phyloP scores from a whole-genome alignment of 2,888 invertebrate genomes.

The Hyppa rectilinea region DNA sequence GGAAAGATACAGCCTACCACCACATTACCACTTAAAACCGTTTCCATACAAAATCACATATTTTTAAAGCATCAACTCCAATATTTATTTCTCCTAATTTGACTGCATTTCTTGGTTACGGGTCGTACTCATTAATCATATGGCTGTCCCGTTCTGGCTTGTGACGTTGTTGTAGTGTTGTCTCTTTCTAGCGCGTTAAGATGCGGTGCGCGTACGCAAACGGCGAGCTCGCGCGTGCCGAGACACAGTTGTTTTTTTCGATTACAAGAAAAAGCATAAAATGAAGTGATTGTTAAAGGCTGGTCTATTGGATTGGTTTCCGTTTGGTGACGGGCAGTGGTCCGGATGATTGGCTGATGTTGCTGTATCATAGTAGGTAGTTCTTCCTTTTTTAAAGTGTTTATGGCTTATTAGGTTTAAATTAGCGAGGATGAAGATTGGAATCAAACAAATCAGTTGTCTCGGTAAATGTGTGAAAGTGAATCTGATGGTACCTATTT shows the following conservation, averaged over 20 bases:
- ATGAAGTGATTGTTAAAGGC: constrained; percentile 78
- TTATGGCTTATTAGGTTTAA: background rate
- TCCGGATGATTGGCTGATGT: constrained; percentile 37
- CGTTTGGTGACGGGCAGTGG: constrained; percentile 64
- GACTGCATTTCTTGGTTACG: constrained; percentile 85
- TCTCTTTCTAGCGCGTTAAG: constrained; percentile 78
- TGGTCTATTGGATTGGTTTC: constrained; percentile 79
- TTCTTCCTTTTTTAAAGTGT: background rate
- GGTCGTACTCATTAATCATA: constrained; percentile 85
- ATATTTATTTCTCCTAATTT: constrained; percentile 89
- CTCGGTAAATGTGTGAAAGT: background rate
- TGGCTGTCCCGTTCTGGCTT: constrained; percentile 69
- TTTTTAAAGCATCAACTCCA: constrained; percentile 72
- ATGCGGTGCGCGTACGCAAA: constrained; percentile 82
- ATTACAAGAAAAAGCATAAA: constrained; percentile 86
- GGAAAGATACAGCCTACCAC: constrained; percentile 6
- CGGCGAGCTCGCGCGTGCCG: constrained; percentile 85
- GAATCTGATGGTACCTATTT: too few species aligned
- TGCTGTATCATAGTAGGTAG: constrained; percentile 9
- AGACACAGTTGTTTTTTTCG: constrained; percentile 78
- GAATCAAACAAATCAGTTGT: background rate
- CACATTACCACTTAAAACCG: constrained; percentile 26
- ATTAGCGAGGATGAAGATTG: background rate
- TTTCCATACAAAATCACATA: constrained; percentile 51
- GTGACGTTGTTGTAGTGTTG: constrained; percentile 46